Conservation (phyloP, 2,888 invertebrate species). For the Lymantria dispar region DNA sequence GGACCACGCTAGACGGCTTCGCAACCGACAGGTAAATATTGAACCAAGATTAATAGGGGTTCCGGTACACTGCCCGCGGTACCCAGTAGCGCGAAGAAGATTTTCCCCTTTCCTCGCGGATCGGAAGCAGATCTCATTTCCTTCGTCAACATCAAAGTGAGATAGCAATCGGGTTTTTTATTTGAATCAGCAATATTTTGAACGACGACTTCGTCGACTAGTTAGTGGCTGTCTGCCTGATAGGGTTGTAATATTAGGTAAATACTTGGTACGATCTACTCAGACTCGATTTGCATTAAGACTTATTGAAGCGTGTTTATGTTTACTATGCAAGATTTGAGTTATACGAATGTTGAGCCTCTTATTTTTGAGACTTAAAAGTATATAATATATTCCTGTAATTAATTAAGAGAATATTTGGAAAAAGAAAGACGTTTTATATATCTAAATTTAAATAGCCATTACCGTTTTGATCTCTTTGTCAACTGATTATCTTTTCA, state of each 20-base stretch:
- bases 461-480: no score
- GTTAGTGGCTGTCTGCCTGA: slow-evolving; percentile 48
- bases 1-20: slow-evolving; percentile 14
- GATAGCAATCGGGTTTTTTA: slow-evolving; percentile 79
- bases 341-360: slow-evolving; percentile 13
- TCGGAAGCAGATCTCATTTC: slow-evolving; percentile 81
- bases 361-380: no score
- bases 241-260: slow-evolving; percentile 43
- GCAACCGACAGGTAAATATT: slow-evolving; percentile 55
- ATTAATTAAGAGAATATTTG: no score
- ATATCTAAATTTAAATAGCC: no score
- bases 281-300: slow-evolving; percentile 37
- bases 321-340: slow-evolving; percentile 32
- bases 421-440: no score
- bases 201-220: slow-evolving; percentile 60
- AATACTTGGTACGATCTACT: slow-evolving; percentile 31
- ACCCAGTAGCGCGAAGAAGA: slow-evolving; percentile 69
- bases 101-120: slow-evolving; percentile 76
- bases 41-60: slow-evolving; percentile 53
- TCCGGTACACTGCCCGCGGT: slow-evolving; percentile 50
- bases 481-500: no score
- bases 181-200: slow-evolving; percentile 78
- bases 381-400: no score
- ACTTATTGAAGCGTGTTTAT: slow-evolving; percentile 34
- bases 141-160: slow-evolving; percentile 81